Base-by-base conservation (phyloP, 2,888 invertebrate genomes). In the Ectobius pallidus region DNA sequence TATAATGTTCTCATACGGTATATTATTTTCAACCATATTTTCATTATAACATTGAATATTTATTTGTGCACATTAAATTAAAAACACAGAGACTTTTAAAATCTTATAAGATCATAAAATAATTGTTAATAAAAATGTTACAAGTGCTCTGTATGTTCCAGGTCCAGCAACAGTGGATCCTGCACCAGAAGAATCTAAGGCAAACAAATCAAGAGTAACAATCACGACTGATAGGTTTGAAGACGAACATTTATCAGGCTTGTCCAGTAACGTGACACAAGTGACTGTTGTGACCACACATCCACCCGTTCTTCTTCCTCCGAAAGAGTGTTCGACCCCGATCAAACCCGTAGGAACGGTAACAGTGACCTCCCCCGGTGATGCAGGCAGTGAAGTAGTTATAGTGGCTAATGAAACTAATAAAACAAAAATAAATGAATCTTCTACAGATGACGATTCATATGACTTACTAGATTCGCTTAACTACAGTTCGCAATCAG, bases 241-340 rank as follows among this genome's bases (percentile, higher is more conserved):
- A 63, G 75, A 75, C 27, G 49, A 69, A 49, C 34, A 25, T 32
- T 58, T 58, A 16, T 68, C 49, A 20, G 20, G 69, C 11, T 61
- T 70, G 14, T 63, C 70, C 11, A 89, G 91, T 44, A 89, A 90
- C 76, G 89, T 92, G 67, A 92, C 91, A 71, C 91, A 91, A 79
- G 92, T 94, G 73, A 93, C 94, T 1, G 94, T 94, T 42, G 94
- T 94, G 68, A 93, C 92, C 65, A 86, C 84, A 11, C 94, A 94
- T 83, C 94, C 94, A 71, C 93, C 93, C 2, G 90, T 92, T 11
- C 84, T 94, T 22, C 73, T 75, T 7, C 77, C 76, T 14, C 77
- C 77, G 61, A 88, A 90, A 75, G 91, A 91, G 77, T 90, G 52
- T 42, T 55, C 71, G n/a, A 42, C 63, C 18, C 63, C 73, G 14